Percentiles rank a stretch among this genome's conserved stretches.
Conservation (phyloP, 2,888 invertebrate genomes). For the Lasioglossum leucozonium region DNA sequence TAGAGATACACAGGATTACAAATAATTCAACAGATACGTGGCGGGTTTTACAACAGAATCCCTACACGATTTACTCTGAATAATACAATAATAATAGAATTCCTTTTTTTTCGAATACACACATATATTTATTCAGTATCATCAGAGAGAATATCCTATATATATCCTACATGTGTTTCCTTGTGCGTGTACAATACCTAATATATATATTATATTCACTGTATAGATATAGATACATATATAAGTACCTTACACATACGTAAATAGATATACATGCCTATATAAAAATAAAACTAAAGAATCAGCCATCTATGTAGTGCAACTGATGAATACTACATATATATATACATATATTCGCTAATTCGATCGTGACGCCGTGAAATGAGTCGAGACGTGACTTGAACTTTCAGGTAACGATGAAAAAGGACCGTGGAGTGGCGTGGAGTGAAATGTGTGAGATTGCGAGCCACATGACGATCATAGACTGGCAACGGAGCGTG, state of each 20-base stretch:
- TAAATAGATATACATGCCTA: neutral
- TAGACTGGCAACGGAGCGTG: neutral
- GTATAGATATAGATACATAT: too few species aligned
- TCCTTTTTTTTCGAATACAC: too few species aligned
- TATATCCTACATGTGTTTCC: too few species aligned
- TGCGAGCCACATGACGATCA: constrained; percentile 2
- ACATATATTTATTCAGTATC: too few species aligned
- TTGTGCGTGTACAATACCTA: too few species aligned
- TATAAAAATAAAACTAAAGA: neutral
- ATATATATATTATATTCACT: too few species aligned
- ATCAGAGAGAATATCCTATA: too few species aligned
- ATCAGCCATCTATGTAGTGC: neutral
- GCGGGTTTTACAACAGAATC: neutral
- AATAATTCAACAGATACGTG: neutral
- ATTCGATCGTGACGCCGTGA: constrained; percentile 1
- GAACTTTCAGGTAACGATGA: constrained; percentile 27
- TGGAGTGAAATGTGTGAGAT: constrained; percentile 11
- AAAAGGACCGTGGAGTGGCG: neutral
- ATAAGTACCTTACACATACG: neutral
- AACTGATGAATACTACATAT: neutral
- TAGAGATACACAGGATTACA: neutral
- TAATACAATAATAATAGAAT: neutral
- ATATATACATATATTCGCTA: neutral
- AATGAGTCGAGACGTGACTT: constrained; percentile 24
- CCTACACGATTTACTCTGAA: neutral